Evolutionary conservation across 2,113 vertebrate species (phyloP), one percentile per base, ranked within the genome.

Genomic region (Monarcha castaneiventris): DNA sequence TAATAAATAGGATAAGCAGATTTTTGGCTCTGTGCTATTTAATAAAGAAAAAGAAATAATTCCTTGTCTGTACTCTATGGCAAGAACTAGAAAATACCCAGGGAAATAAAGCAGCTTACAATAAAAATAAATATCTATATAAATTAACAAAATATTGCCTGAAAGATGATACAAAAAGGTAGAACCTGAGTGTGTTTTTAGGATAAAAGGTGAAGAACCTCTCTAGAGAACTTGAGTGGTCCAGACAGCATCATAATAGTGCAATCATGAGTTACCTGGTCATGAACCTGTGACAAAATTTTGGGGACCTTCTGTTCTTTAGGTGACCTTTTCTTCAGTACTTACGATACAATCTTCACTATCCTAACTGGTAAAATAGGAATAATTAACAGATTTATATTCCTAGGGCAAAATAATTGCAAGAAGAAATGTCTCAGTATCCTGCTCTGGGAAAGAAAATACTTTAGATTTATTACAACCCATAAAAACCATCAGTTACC

Each of bases 401-500:
- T 43, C 16, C 11, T 55, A 43, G 16, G 20, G 6, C 13, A 54
- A 92, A 91, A 51, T 46, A 78, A 81, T 59, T 37, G 2, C 46
- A 71, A 52, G 39, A 55, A 67, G 8, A 5, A 74, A 54, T 46
- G 13, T 44, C 44, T 72, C 7, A 21, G 1, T 62, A 8, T 71
- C 37, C 18, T 79, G 7, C 14, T 78, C 14, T 59, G 32, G 10
- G 17, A 81, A 78, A 84, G 4, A 80, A 33, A 71, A 46, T 7
- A 29, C 44, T 49, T 90, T 66, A 51, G 5, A 43, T 74, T 87
- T 87, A 63, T n/a, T 89, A 16, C 2, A 76, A 68, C 1, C 4
- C 20, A 61, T 56, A 62, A 78, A 69, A 32, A 0, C 0, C 3
- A 49, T 49, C 6, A 54, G 4, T 51, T 55, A 35, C 5, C 4